phyloP scores from a whole-genome alignment of 2,113 vertebrate genomes.

The Triplophysa tibetana region DNA sequence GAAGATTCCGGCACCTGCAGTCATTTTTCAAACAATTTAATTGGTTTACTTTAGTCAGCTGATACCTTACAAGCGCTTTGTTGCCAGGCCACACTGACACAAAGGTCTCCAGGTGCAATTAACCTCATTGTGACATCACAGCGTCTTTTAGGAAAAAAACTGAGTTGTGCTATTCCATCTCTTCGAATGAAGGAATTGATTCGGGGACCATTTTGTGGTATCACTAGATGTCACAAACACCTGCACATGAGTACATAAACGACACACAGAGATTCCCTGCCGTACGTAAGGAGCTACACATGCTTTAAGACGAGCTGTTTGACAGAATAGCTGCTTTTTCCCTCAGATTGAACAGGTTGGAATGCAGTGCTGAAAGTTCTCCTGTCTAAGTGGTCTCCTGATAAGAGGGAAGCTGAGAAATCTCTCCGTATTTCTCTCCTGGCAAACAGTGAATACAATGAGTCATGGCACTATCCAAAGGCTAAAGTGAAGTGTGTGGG shows the following conservation, averaged over 20 bases:
- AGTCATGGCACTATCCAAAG: slow-evolving; percentile 56
- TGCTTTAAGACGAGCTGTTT: slow-evolving; percentile 12
- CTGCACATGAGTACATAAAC: slow-evolving; percentile 15
- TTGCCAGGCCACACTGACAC: slow-evolving; percentile 50
- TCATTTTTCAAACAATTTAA: slow-evolving; percentile 60
- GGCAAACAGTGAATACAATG: slow-evolving; percentile 55
- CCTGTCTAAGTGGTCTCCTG: slow-evolving; percentile 43
- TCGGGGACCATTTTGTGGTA: not conserved
- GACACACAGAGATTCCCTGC: slow-evolving; percentile 21
- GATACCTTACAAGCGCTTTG: slow-evolving; percentile 47
- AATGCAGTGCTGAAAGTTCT: slow-evolving; percentile 39
- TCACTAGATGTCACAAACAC: slow-evolving; percentile 7
- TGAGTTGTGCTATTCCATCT: slow-evolving; percentile 9
- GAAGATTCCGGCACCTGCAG: slow-evolving; percentile 54
- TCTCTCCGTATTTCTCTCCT: slow-evolving; percentile 52
- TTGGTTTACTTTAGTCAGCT: slow-evolving; percentile 60
- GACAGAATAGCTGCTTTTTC: slow-evolving; percentile 19
- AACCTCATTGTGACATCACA: slow-evolving; percentile 40
- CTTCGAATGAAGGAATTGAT: slow-evolving; percentile 45
- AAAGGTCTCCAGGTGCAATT: slow-evolving; percentile 55
- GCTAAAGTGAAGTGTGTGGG: slow-evolving; percentile 48
- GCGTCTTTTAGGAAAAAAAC: slow-evolving; percentile 24
- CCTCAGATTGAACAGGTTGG: slow-evolving; percentile 18
- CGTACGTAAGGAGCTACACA: slow-evolving; percentile 6
- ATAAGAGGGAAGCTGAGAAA: slow-evolving; percentile 50